These are phyloP conservation scores for Pseudomugil tenellus DNA, from an alignment of 2,797 vertebrate genomes.

Conservation along the genomic window DNA sequence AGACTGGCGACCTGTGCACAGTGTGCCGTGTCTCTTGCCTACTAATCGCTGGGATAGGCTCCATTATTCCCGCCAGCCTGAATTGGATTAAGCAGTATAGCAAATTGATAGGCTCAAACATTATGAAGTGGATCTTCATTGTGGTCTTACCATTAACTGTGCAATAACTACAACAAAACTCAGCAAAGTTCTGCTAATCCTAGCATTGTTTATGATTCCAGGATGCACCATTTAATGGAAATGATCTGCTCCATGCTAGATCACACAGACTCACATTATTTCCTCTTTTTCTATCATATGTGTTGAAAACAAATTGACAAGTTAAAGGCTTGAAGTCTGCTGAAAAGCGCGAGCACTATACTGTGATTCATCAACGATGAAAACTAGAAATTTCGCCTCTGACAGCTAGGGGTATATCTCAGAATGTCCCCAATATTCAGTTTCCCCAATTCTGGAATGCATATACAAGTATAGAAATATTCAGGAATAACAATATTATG, in stretches of 20 bases:
- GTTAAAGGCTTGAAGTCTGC: neutral
- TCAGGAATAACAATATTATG: no score
- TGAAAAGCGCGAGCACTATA: neutral
- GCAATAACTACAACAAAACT: neutral
- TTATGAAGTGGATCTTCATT: neutral
- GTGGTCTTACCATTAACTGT: neutral
- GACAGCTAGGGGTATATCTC: no score
- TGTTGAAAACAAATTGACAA: neutral
- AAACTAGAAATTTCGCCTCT: no score
- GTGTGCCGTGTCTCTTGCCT: no score
- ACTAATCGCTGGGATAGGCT: no score
- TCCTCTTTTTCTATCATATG: neutral
- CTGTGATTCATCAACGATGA: neutral
- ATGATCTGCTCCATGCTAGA: neutral
- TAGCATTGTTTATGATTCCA: neutral
- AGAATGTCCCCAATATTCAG: no score
- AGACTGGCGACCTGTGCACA: no score
- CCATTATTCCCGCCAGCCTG: neutral
- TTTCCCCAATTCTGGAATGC: no score
- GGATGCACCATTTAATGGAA: neutral
- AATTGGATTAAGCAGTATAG: neutral
- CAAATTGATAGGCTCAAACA: neutral
- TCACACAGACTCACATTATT: neutral
- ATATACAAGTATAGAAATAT: no score
- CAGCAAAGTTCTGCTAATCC: neutral